These are phyloP conservation scores for Aethes cnicana DNA, from an alignment of 2,888 invertebrate species.

Conservation along the genomic window DNA sequence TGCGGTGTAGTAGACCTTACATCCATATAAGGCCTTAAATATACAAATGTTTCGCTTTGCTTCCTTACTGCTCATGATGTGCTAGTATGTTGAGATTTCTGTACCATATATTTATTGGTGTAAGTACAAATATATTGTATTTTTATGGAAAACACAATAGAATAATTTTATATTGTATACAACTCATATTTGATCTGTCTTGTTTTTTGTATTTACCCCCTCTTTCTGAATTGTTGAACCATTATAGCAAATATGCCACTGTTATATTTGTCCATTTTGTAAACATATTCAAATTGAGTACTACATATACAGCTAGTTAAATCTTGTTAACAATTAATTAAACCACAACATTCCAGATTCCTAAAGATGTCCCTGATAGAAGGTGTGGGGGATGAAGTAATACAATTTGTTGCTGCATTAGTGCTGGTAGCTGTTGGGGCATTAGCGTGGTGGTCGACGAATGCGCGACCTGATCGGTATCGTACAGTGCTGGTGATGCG, in stretches of 20 bases:
- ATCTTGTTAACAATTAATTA: neutral
- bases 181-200: too few relatives aligned
- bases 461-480: constrained; percentile 85
- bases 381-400: constrained; percentile 92
- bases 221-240: too few relatives aligned
- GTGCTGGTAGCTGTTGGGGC: constrained; percentile 80
- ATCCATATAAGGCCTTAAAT: constrained; percentile 10
- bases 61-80: constrained; percentile 9
- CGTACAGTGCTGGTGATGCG: constrained; percentile 86
- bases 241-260: too few relatives aligned
- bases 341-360: constrained; percentile 31
- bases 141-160: too few relatives aligned
- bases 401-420: constrained; percentile 85
- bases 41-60: neutral
- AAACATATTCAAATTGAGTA: too few relatives aligned
- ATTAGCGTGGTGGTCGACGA: constrained; percentile 91
- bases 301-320: too few relatives aligned
- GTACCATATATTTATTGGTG: too few relatives aligned
- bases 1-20: constrained; percentile 12
- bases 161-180: too few relatives aligned
- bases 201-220: too few relatives aligned
- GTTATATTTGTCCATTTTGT: too few relatives aligned
- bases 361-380: constrained; percentile 88
- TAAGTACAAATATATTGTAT: too few relatives aligned
- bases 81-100: neutral